Percentiles rank a stretch among this genome's conserved stretches.
phyloP scores from a whole-genome alignment of 2,888 invertebrate genomes.

The Kuschelorhynchus macadamiae region DNA sequence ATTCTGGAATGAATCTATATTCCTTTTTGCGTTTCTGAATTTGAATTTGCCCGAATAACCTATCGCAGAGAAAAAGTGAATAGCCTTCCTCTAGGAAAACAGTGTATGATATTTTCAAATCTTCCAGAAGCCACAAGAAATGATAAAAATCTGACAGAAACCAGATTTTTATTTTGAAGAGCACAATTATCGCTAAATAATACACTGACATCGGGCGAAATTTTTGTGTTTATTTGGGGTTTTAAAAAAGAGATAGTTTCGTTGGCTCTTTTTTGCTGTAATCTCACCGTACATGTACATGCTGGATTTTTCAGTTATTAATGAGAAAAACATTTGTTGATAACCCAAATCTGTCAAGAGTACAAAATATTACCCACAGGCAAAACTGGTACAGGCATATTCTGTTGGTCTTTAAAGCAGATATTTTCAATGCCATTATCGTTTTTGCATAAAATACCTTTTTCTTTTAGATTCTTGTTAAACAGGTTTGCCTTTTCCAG shows the following conservation, averaged over 20 bases:
- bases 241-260: conserved; percentile 18
- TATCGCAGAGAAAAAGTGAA: conserved; percentile 7
- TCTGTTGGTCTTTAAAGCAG: no score
- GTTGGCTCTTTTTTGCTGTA: conserved; percentile 19
- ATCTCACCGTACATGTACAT: conserved; percentile 30
- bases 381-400: no score
- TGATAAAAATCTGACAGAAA: conserved; percentile 11
- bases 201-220: not conserved
- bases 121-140: not conserved
- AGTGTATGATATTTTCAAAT: conserved; percentile 12
- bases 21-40: conserved; percentile 6
- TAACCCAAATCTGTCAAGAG: conserved; percentile 2
- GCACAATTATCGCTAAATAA: conserved; percentile 15
- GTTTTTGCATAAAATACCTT: no score
- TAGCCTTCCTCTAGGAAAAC: conserved; percentile 19
- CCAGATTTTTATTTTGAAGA: conserved; percentile 3
- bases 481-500: no score
- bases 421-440: no score
- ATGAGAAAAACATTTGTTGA: no score
- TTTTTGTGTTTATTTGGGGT: conserved; percentile 1
- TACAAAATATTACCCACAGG: no score
- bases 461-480: no score
- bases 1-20: conserved; percentile 12
- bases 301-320: not conserved
- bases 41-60: not conserved